phyloP scores from a whole-genome alignment of 2,113 vertebrate genomes.

The Paralichthys olivaceus region DNA sequence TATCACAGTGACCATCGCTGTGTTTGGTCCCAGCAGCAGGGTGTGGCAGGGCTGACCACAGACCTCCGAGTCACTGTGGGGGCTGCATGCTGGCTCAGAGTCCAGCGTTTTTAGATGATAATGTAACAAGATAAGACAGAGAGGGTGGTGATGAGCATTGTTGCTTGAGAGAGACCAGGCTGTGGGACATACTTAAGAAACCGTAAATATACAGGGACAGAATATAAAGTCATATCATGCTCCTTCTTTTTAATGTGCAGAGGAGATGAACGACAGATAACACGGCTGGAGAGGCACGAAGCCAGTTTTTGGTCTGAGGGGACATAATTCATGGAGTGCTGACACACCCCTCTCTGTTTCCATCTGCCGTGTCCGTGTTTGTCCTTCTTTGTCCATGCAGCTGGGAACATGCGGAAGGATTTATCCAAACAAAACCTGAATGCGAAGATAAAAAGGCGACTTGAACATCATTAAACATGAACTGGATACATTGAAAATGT shows the following conservation, averaged over 20 bases:
- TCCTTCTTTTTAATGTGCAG: not conserved
- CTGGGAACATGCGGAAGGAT: slow-evolving; percentile 26
- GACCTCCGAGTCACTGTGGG: slow-evolving; percentile 52
- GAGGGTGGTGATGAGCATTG: not conserved
- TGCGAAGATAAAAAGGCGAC: not conserved
- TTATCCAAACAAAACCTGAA: not conserved
- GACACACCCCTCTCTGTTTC: slow-evolving; percentile 18
- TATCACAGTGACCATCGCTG: slow-evolving; percentile 32
- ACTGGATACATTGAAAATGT: not conserved
- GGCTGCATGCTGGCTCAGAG: slow-evolving; percentile 3
- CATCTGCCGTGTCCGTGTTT: slow-evolving; percentile 6
- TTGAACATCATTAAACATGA: not conserved
- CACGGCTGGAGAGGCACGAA: not conserved
- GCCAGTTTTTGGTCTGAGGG: slow-evolving; percentile 16
- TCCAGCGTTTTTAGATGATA: slow-evolving; percentile 27
- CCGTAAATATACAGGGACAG: not conserved
- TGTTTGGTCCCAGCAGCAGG: slow-evolving; percentile 38
- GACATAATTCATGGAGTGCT: slow-evolving; percentile 9
- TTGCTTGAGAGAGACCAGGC: not conserved
- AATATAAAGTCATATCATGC: too few relatives aligned
- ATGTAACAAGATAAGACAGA: slow-evolving; percentile 37
- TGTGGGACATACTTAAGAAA: not conserved
- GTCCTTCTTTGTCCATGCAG: slow-evolving; percentile 16
- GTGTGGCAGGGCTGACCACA: slow-evolving; percentile 45
- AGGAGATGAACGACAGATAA: not conserved